Evolutionary conservation across 92 coral and sea anemone genomes (phyloP), one percentile per base, ranked within the genome.

Genomic region (Plumapathes pennacea): DNA sequence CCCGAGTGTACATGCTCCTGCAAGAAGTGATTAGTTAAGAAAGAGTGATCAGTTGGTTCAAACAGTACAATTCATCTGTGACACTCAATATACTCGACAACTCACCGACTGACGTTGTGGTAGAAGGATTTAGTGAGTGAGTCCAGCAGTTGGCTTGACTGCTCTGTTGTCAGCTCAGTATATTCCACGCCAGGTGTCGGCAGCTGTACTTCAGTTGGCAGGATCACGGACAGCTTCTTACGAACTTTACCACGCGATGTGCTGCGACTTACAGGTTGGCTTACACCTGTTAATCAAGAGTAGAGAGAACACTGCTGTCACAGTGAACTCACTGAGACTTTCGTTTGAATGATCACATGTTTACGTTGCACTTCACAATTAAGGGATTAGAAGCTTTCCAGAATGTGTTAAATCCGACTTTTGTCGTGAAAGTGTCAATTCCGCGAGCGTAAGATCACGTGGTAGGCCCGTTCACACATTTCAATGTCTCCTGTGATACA

Each of bases 1-100:
- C 96, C 20, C 82, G 85, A 26, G 73, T 77, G 54, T 80, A 83
- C 49, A 92, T 76, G 46, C 98, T 88, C 90, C 98, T 92, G 60
- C 7, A 55, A 62, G 32, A 2, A 46, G 24, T 46, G 11, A 25
- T 7, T 40, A 7, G 19, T 32, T 15, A 33, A 54, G 20, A 18
- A 49, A 43, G 28, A 37, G 59, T 8, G 24, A 46, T 6, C 24
- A 12, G 9, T 11, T 38, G 11, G 12, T 12, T 5, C 2, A 49
- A 49, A 7, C 3, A 49, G 13, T 17, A 3, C 56, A 23, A 27
- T 23, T 13, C n/a, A 23, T 8, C 38, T 5, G 10, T 51, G 10
- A n/a, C 14, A 5, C 5, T 19, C 18, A 3, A 13, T 29, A 27
- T 1, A 27, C n/a, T 17, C 18, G 5, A 20, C 28, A 23, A 13